Evolutionary conservation across 1,140 invertebrate species (phyloP).

Genomic region (Chrysopa pallens): DNA sequence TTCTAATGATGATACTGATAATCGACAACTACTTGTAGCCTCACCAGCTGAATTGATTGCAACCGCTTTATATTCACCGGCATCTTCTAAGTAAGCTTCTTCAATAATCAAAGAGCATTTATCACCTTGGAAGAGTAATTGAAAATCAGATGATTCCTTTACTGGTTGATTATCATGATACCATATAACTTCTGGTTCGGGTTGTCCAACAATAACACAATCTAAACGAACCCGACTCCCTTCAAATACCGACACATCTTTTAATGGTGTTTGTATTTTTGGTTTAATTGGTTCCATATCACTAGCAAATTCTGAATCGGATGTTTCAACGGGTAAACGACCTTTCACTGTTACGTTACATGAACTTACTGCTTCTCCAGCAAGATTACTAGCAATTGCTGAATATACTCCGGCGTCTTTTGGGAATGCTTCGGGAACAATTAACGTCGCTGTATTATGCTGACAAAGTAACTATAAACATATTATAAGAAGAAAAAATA

Average conservation of each 20-base stretch:
- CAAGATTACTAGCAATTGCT: constrained; percentile 40
- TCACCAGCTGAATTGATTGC: constrained; percentile 66
- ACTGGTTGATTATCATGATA: constrained; percentile 68
- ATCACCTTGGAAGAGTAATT: constrained; percentile 63
- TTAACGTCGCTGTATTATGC: constrained; percentile 34
- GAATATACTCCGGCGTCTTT: constrained; percentile 52
- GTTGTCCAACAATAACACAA: constrained; percentile 67
- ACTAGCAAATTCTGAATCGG: constrained; percentile 47
- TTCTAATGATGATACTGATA: constrained; percentile 28
- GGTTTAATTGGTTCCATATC: constrained; percentile 56
- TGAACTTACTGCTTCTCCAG: constrained; percentile 38
- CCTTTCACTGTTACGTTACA: constrained; percentile 54
- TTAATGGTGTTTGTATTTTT: constrained; percentile 48
- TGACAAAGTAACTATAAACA: no score
- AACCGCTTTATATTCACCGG: constrained; percentile 61
- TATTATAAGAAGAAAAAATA: no score
- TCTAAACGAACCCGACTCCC: constrained; percentile 52
- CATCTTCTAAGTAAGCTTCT: constrained; percentile 55
- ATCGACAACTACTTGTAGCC: constrained; percentile 49
- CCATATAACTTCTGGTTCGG: constrained; percentile 78
- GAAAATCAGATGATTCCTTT: constrained; percentile 67
- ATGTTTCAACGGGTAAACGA: constrained; percentile 48
- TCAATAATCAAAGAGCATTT: constrained; percentile 61
- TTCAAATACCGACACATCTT: constrained; percentile 47
- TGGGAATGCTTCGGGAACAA: constrained; percentile 46